phyloP scores from a whole-genome alignment of 2,113 vertebrate species.

The Octodon degus region DNA sequence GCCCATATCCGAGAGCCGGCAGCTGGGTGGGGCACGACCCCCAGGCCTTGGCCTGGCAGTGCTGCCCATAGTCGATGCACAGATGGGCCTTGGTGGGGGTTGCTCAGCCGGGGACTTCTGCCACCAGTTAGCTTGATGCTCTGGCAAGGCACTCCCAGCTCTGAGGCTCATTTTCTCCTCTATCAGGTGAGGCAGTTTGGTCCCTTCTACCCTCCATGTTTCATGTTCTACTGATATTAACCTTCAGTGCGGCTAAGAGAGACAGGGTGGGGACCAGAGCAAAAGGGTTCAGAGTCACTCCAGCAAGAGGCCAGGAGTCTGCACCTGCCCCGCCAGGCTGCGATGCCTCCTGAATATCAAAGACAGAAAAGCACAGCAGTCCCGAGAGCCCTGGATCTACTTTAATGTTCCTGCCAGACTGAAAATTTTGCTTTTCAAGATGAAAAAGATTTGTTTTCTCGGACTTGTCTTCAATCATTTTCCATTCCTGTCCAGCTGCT shows the following conservation, averaged over 20 bases:
- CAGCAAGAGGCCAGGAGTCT: neutral
- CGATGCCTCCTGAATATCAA: neutral
- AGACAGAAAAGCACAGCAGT: neutral
- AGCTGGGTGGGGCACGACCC: neutral
- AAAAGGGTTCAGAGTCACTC: neutral
- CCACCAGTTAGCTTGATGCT: neutral
- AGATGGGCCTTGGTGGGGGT: neutral
- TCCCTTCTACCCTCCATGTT: neutral
- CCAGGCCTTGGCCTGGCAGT: neutral
- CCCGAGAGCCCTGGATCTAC: neutral
- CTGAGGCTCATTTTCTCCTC: neutral
- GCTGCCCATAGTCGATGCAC: no score
- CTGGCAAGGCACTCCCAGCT: neutral
- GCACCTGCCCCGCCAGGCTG: neutral
- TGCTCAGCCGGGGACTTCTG: neutral
- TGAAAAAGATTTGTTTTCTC: slow-evolving; percentile 34
- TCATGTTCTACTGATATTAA: slow-evolving; percentile 2
- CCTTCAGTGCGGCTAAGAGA: neutral
- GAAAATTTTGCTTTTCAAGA: slow-evolving; percentile 40
- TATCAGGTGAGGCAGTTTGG: neutral
- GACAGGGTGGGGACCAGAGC: neutral
- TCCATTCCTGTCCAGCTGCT: neutral
- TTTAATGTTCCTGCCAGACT: neutral
- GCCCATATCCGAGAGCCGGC: neutral
- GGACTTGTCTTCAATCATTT: slow-evolving; percentile 49